Conservation (phyloP, 64 coral and sea anemone genomes). For the Astreopora myriophthalma region DNA sequence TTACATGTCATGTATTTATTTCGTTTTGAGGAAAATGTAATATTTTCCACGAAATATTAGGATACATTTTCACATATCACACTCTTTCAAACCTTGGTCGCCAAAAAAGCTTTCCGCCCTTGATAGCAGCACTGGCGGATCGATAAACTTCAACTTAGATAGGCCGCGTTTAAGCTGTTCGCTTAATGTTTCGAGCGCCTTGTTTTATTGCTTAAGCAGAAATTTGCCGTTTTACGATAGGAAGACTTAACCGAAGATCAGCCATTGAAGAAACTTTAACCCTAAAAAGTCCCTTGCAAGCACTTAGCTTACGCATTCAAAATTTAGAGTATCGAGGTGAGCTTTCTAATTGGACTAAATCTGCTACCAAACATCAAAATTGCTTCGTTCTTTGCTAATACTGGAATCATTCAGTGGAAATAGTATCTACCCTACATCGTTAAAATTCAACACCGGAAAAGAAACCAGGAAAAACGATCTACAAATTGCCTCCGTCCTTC, state of each 20-base stretch:
- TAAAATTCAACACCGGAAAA: background rate
- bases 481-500: background rate
- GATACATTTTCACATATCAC: background rate
- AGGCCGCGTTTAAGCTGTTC: too few relatives aligned
- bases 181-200: too few relatives aligned
- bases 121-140: too few relatives aligned
- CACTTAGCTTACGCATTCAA: background rate
- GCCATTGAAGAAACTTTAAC: background rate
- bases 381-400: background rate
- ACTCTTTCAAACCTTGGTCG: background rate
- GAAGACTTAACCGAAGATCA: background rate
- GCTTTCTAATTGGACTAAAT: background rate
- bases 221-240: too few relatives aligned
- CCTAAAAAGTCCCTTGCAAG: background rate
- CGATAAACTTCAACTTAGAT: too few relatives aligned
- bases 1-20: background rate
- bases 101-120: background rate
- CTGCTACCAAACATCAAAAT: background rate
- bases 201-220: too few relatives aligned
- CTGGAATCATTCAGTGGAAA: background rate
- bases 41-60: background rate
- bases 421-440: background rate
- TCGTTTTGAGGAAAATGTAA: background rate
- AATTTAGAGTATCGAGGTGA: background rate
- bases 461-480: background rate